Base-by-base conservation (phyloP, 2,797 vertebrate genomes). In the Diglossa cyanea region DNA sequence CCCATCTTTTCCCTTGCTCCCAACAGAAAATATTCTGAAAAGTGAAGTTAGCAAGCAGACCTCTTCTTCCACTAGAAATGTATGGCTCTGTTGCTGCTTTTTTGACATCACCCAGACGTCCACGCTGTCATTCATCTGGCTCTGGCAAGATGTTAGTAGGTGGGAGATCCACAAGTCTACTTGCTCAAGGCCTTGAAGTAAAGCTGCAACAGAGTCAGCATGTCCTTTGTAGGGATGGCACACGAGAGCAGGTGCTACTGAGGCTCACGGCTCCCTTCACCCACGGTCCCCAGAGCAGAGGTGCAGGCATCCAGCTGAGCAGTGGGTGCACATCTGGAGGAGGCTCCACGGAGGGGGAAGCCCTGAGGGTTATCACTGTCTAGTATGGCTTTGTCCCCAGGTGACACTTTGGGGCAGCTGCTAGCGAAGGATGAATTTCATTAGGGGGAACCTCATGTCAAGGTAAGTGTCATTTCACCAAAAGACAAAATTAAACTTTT, bases 181-280 rank as follows among this genome's bases (percentile, higher is more conserved):
- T 79, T 60, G 25, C 30, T 82, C 24, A 61, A 66, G 65, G 55
- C 14, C 31, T 48, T 45, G 15, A 23, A 68, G 33, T 17, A 50
- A 40, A 81, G 35, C 23, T 76, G 47, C 63, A 82, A 21, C 33
- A 57, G 71, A 85, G 35, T 35, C 33, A 65, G 5, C 7, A 1
- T 10, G 11, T 37, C 47, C 54, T 65, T 45, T 23, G 47, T 26
- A 79, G 30, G 31, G 12, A 25, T 65, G 61, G 7, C 17, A 7
- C 37, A 6, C 0, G 0, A 6, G 18, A 68, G 9, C 15, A 1
- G 1, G 4, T 3, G 23, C 40, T 35, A 8, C 30, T 21, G 37
- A 57, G 40, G 21, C 55, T 84, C 54, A 8, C 48, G 24, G 47
- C 51, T 85, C 6, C 0, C 61, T 42, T 74, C 54, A 11, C 10